These are phyloP conservation scores for Sorex araneus DNA, from an alignment of 2,113 vertebrate genomes.

Conservation along the genomic window DNA sequence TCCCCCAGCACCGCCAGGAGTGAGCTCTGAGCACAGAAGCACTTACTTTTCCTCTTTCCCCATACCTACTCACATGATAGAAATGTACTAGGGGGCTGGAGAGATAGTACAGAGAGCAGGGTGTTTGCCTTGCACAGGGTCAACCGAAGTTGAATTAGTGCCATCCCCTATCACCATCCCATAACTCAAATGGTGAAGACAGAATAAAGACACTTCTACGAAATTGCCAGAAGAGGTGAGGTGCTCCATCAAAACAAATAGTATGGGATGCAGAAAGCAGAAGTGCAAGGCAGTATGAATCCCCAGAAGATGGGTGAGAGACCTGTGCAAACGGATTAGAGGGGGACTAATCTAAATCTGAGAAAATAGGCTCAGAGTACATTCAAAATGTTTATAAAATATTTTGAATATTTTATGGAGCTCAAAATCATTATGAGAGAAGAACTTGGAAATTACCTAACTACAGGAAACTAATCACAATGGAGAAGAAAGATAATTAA, in stretches of 20 bases:
- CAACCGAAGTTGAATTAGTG: no score
- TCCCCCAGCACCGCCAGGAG: no score
- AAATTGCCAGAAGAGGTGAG: slow-evolving; percentile 7
- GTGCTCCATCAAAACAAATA: not conserved
- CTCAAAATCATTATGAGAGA: no score
- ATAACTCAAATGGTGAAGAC: not conserved
- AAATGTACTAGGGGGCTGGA: not conserved
- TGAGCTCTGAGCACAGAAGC: not conserved
- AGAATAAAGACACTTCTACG: slow-evolving; percentile 31
- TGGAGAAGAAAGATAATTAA: not conserved
- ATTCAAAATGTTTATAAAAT: not conserved
- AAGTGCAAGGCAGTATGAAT: not conserved
- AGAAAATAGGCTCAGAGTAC: not conserved
- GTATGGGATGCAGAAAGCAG: not conserved
- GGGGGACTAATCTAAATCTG: not conserved
- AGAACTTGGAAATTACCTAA: no score
- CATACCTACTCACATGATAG: slow-evolving; percentile 24
- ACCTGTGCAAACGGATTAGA: not conserved
- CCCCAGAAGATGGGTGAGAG: not conserved
- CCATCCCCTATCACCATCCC: not conserved
- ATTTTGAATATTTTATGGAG: no score
- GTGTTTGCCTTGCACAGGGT: no score
- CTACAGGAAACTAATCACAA: not conserved
- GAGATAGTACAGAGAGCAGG: no score
- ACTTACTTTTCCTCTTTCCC: not conserved